Percentiles rank a stretch among this genome's conserved stretches.
phyloP scores from a whole-genome alignment of 2,888 invertebrate species.

The Agelastica alni region DNA sequence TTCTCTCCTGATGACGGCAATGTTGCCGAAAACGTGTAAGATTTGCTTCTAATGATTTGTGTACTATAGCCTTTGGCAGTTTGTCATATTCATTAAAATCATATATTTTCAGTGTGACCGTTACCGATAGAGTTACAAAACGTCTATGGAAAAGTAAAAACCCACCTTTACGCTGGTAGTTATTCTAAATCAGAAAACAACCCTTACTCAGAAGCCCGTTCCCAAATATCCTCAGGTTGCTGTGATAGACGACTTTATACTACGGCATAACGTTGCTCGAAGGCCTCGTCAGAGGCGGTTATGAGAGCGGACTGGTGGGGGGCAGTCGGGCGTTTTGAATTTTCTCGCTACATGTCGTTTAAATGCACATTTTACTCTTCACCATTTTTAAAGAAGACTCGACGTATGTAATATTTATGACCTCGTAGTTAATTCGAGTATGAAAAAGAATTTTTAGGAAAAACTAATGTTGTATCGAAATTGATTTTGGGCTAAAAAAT shows the following conservation, averaged over 20 bases:
- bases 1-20: too few relatives aligned
- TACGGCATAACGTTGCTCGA: constrained; percentile 25
- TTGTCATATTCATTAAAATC: too few relatives aligned
- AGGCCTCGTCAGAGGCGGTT: constrained; percentile 1
- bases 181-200: neutral
- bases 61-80: too few relatives aligned
- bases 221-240: constrained; percentile 31
- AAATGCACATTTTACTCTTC: constrained; percentile 27
- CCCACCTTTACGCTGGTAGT: neutral
- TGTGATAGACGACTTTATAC: constrained; percentile 30
- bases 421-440: constrained; percentile 44
- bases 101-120: too few relatives aligned
- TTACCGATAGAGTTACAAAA: too few relatives aligned
- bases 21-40: too few relatives aligned
- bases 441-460: too few relatives aligned
- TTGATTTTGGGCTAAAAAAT: too few relatives aligned
- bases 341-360: constrained; percentile 33
- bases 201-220: neutral
- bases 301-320: neutral
- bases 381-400: constrained; percentile 16
- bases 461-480: too few relatives aligned
- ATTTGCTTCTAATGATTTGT: too few relatives aligned
- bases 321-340: neutral
- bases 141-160: too few relatives aligned
- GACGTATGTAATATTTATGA: constrained; percentile 39